Evolutionary conservation across 2,113 vertebrate species (phyloP).

Genomic region (Grammomys dolichurus): DNA sequence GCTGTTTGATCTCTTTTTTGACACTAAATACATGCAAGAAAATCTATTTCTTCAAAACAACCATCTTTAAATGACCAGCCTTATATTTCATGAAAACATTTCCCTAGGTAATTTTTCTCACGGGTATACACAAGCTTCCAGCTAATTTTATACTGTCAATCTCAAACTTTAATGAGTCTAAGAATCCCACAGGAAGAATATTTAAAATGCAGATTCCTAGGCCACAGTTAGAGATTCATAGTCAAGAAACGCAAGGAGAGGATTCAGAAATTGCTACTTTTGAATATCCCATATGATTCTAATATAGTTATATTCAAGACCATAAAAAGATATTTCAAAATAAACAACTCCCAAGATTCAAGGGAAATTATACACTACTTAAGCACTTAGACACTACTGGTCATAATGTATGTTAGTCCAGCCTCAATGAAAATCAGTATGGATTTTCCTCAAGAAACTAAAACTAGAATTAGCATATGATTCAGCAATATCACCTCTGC

Average conservation of each 20-base stretch:
- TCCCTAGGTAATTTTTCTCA: neutral
- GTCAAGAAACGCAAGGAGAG: neutral
- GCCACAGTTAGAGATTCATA: neutral
- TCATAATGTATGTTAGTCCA: neutral
- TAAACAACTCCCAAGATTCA: neutral
- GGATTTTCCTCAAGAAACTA: neutral
- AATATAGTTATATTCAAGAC: neutral
- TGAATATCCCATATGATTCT: constrained; percentile 13
- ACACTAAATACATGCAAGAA: constrained; percentile 27
- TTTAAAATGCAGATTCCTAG: constrained; percentile 26
- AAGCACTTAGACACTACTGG: neutral
- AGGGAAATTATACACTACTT: neutral
- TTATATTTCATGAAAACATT: constrained; percentile 13
- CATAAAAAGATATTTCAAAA: constrained; percentile 27
- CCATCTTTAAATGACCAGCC: neutral
- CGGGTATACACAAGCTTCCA: neutral
- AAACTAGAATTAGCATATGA: neutral
- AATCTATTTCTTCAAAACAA: neutral
- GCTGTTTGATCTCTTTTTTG: neutral
- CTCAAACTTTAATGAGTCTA: neutral
- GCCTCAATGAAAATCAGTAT: neutral
- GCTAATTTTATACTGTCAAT: neutral
- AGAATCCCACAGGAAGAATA: neutral
- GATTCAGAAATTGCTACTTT: constrained; percentile 19
- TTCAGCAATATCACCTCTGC: too few species aligned